Conservation (phyloP, 2,113 vertebrate genomes). For the Seriola rivoliana region DNA sequence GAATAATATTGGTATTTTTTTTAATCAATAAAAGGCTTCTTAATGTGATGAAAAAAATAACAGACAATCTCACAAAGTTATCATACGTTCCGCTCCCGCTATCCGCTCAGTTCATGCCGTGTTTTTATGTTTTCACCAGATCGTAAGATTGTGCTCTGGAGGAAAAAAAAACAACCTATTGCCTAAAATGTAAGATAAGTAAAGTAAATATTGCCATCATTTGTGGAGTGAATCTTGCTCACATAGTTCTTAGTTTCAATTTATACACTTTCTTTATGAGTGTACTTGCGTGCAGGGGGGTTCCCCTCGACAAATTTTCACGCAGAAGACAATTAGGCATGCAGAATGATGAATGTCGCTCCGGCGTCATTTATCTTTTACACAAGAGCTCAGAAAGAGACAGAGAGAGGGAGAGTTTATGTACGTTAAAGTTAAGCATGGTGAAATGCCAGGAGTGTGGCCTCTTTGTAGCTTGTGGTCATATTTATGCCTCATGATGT, state of each 20-base stretch:
- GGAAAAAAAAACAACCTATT: constrained; percentile 30
- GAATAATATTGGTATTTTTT: background rate
- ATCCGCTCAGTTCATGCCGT: background rate
- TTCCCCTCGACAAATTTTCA: constrained; percentile 62
- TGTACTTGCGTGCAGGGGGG: constrained; percentile 37
- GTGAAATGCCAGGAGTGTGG: constrained; percentile 61
- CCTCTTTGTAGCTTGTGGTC: constrained; percentile 72
- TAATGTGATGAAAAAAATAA: background rate
- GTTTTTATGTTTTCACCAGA: constrained; percentile 20
- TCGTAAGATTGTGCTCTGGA: constrained; percentile 1
- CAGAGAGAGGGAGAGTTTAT: constrained; percentile 19
- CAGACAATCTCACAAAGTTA: background rate
- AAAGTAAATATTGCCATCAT: constrained; percentile 60
- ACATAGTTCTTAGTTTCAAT: constrained; percentile 60
- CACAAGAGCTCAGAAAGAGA: constrained; percentile 29
- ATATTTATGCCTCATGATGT: constrained; percentile 82
- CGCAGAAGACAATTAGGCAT: constrained; percentile 59
- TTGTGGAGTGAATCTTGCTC: constrained; percentile 68
- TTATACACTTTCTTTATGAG: constrained; percentile 66
- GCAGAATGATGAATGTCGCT: constrained; percentile 49
- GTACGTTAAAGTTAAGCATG: constrained; percentile 40
- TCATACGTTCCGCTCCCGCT: background rate
- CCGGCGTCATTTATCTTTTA: constrained; percentile 18
- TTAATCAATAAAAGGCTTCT: background rate
- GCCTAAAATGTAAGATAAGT: constrained; percentile 39